Percentiles rank a stretch among this genome's conserved stretches.
phyloP scores from a whole-genome alignment of 2,113 vertebrate species.

The Callospermophilus lateralis region DNA sequence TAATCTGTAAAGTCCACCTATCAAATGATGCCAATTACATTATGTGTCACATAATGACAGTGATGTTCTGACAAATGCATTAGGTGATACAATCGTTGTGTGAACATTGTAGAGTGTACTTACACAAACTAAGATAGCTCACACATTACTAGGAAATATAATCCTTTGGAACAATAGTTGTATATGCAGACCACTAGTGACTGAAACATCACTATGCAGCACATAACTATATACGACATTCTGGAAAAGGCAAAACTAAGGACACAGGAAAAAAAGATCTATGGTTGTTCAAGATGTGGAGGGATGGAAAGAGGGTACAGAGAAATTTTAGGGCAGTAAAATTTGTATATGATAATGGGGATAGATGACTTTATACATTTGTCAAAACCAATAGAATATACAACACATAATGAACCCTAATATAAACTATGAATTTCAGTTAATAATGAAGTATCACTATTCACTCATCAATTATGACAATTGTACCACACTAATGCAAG shows the following conservation, averaged over 20 bases:
- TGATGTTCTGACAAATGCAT: neutral
- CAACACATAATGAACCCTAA: neutral
- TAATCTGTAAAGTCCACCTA: neutral
- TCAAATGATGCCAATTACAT: neutral
- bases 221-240: neutral
- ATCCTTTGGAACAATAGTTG: neutral
- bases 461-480: conserved; percentile 8
- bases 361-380: neutral
- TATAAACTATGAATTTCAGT: neutral
- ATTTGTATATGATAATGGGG: neutral
- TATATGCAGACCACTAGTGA: neutral
- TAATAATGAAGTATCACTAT: conserved; percentile 15
- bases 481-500: neutral
- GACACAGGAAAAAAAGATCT: neutral
- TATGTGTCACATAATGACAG: neutral
- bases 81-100: neutral
- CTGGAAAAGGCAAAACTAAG: conserved; percentile 1
- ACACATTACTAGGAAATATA: neutral
- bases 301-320: neutral
- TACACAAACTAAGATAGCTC: neutral
- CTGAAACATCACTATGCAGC: neutral
- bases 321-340: conserved; percentile 18
- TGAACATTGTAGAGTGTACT: neutral
- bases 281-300: neutral
- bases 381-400: neutral